Evolutionary conservation across 1,140 invertebrate genomes (phyloP).

Genomic region (Aphelenchoides fujianensis): DNA sequence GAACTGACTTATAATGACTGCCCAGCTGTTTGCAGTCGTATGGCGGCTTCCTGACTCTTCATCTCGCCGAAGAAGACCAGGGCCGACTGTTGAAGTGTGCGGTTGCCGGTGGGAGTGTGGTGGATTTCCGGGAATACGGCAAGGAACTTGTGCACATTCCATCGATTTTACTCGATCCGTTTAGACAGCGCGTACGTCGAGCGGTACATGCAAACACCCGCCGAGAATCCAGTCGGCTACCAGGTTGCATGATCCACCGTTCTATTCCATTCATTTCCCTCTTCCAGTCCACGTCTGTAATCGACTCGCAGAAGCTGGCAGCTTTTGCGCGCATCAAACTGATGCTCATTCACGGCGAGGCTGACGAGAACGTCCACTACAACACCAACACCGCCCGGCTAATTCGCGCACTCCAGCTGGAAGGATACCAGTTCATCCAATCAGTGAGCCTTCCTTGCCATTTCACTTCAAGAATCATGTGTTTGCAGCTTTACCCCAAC

Average conservation of each 20-base stretch:
- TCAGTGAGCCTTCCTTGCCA: slow-evolving; percentile 8
- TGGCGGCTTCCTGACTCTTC: slow-evolving; percentile 34
- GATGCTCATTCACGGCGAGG: slow-evolving; percentile 25
- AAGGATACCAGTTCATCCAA: slow-evolving; percentile 31
- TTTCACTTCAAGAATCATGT: neutral
- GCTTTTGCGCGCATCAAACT: slow-evolving; percentile 27
- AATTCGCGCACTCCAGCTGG: slow-evolving; percentile 14
- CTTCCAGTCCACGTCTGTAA: slow-evolving; percentile 9
- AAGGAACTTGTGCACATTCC: slow-evolving; percentile 2
- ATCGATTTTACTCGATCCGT: slow-evolving; percentile 8
- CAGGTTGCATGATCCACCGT: no score
- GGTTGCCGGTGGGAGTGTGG: slow-evolving; percentile 30
- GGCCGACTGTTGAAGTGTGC: slow-evolving; percentile 31
- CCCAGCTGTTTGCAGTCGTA: slow-evolving; percentile 30
- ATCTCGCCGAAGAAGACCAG: slow-evolving; percentile 27
- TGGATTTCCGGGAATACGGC: slow-evolving; percentile 36
- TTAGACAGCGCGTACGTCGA: slow-evolving; percentile 37
- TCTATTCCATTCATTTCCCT: no score
- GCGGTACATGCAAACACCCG: slow-evolving; percentile 29
- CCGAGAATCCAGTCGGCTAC: slow-evolving; percentile 30
- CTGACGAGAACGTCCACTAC: slow-evolving; percentile 35
- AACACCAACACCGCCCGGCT: slow-evolving; percentile 19
- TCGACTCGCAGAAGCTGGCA: slow-evolving; percentile 10
- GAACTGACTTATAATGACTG: slow-evolving; percentile 8
- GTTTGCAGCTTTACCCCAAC: slow-evolving; percentile 19